Conservation (phyloP, 1,140 invertebrate species). For the Drosophila equinoxialis region DNA sequence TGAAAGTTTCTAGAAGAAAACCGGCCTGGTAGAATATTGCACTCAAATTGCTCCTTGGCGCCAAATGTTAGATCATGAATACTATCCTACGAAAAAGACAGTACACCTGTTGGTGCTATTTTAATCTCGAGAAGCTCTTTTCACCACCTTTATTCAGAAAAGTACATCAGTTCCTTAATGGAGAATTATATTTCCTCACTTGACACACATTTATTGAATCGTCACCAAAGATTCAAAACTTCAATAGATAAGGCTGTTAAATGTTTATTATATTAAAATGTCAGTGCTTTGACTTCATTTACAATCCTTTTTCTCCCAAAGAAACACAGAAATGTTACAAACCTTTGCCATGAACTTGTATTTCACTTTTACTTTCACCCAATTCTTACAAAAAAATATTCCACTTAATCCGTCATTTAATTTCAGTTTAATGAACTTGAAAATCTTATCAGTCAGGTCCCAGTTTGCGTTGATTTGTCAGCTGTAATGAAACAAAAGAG, state of each 20-base stretch:
- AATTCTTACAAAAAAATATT: conserved; percentile 21
- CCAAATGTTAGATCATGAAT: too few relatives aligned
- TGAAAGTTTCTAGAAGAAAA: neutral
- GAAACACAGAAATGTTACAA: neutral
- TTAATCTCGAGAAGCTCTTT: too few relatives aligned
- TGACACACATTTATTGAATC: neutral
- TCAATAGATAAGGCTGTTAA: neutral
- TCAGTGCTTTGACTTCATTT: too few relatives aligned
- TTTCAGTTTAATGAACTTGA: conserved; percentile 67
- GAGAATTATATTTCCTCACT: neutral
- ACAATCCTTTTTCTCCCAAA: neutral
- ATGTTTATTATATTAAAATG: neutral
- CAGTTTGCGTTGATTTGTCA: conserved; percentile 35
- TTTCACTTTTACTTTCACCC: conserved; percentile 27
- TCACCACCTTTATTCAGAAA: too few relatives aligned
- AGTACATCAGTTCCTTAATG: too few relatives aligned
- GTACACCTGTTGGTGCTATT: too few relatives aligned
- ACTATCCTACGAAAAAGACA: too few relatives aligned
- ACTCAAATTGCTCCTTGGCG: too few relatives aligned
- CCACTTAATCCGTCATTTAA: neutral
- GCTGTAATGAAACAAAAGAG: conserved; percentile 63
- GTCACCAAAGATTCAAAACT: neutral
- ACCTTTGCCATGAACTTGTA: conserved; percentile 5
- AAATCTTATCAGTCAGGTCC: conserved; percentile 55
- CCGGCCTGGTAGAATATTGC: too few relatives aligned